Evolutionary conservation across 2,113 vertebrate genomes (phyloP).

Genomic region (Ptyas mucosa): DNA sequence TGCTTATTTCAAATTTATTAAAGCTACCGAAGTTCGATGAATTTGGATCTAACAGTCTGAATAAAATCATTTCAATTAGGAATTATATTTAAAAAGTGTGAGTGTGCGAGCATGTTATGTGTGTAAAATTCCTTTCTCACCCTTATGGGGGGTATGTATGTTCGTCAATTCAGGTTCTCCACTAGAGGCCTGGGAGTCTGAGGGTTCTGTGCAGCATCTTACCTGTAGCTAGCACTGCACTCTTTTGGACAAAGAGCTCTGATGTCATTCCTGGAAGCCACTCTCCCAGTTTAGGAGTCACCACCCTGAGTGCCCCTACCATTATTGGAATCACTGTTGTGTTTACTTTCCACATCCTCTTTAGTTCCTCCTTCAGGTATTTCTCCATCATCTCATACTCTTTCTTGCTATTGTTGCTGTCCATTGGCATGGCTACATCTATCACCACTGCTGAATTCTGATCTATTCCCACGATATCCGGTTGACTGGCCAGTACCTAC

Average conservation of each 20-base stretch:
- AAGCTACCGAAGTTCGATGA: background rate
- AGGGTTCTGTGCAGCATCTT: background rate
- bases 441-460: background rate
- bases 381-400: background rate
- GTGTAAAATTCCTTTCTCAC: background rate
- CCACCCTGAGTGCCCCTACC: background rate
- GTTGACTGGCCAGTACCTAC: background rate
- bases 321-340: background rate
- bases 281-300: background rate
- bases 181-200: background rate
- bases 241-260: background rate
- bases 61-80: background rate
- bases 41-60: background rate
- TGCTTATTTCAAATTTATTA: background rate
- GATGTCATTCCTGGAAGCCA: background rate
- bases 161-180: background rate
- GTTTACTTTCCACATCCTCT: background rate
- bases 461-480: background rate
- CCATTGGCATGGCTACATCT: background rate
- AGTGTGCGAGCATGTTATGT: too few species aligned
- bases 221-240: background rate
- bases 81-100: constrained; percentile 36
- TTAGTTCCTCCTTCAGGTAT: background rate
- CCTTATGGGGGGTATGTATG: background rate
- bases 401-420: background rate